Base-by-base conservation (phyloP, 2,113 vertebrate species). In the Triplophysa siluroides region DNA sequence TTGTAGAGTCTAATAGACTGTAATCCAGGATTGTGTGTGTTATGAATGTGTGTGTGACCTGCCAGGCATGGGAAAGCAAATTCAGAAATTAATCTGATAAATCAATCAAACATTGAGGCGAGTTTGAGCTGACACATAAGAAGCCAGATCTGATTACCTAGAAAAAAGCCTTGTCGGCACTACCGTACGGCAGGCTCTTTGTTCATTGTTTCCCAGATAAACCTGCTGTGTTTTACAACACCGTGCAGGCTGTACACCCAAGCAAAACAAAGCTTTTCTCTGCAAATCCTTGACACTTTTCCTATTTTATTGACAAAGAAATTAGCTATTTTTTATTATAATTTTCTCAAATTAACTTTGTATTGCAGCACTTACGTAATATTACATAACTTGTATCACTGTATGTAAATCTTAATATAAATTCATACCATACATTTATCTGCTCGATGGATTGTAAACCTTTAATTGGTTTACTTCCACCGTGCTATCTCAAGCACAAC, bases 41-140 rank as follows among this genome's bases (percentile, higher is more conserved):
- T 38, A 6, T 7, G 33, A 38, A 38, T 38, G 33, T 47, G 60
- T 62, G 80, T 64, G 75, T 65, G 23, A 29, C 45, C 56, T 38
- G 33, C 18, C 58, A 38, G 23, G 69, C 68, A 66, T 71, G 62
- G 68, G 65, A 74, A 81, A 64, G 50, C 66, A 76, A 64, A 76
- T n/a, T 56, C 77, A 77, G 52, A 80, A 77, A 80, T 78, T 58
- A 80, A 67, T 85, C 78, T 80, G 74, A 80, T 82, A 76, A 78
- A 80, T 78, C 81, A 83, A 26, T 78, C 76, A 78, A 80, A 68
- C 26, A 24, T 9, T 18, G 54, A 45, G 23, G 43, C 62, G 45
- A 68, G 56, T 66, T 47, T 58, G 60, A 78, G 13, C 24, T 21
- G 76, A 81, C 75, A 78, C 65, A 78, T 75, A 52, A 81, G 78